Conservation (phyloP, 2,888 invertebrate species). For the Choreutis nemorana region DNA sequence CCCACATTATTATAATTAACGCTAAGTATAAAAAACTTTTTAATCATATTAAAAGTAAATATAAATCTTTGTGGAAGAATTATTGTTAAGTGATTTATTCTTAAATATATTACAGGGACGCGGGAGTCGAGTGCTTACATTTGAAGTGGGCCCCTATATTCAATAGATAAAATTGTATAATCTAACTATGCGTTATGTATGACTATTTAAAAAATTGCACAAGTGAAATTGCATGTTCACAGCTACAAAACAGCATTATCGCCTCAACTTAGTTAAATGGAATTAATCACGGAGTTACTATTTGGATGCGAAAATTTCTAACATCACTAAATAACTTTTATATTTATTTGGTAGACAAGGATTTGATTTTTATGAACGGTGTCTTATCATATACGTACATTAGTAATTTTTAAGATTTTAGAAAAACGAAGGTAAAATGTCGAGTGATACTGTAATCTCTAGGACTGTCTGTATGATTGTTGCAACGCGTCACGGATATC, state of each 20-base stretch:
- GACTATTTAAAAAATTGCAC: conserved; percentile 66
- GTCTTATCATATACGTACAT: conserved; percentile 52
- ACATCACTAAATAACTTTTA: conserved; percentile 28
- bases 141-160: conserved; percentile 61
- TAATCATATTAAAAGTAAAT: conserved; percentile 56
- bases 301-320: conserved; percentile 32
- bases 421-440: conserved; percentile 50
- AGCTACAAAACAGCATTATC: conserved; percentile 55
- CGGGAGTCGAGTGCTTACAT: conserved; percentile 40
- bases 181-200: conserved; percentile 62
- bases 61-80: conserved; percentile 62
- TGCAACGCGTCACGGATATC: conserved; percentile 28
- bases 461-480: too few species aligned
- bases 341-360: conserved; percentile 47
- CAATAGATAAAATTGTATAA: conserved; percentile 61
- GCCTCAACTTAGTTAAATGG: conserved; percentile 37
- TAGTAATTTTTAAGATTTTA: conserved; percentile 56
- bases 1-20: conserved; percentile 52
- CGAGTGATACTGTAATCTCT: conserved; percentile 66
- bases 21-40: conserved; percentile 42
- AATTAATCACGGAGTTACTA: conserved; percentile 37
- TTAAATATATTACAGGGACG: conserved; percentile 37
- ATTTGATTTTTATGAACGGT: conserved; percentile 46
- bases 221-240: conserved; percentile 64
- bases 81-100: conserved; percentile 30